phyloP scores from a whole-genome alignment of 2,888 invertebrate genomes.

The Taphrorychus bicolor region DNA sequence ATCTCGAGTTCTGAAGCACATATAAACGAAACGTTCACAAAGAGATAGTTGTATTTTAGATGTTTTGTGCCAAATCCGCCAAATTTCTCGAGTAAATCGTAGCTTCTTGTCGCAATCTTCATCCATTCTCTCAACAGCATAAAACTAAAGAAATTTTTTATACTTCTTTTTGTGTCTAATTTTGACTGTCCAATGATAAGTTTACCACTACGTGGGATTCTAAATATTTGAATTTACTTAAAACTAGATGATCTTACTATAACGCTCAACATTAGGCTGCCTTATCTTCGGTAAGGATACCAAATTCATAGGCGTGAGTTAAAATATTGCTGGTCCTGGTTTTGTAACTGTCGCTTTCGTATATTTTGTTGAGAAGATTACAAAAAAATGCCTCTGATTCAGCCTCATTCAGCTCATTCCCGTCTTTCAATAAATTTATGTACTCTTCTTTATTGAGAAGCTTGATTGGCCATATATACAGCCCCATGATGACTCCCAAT shows the following conservation, averaged over 20 bases:
- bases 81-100: no score
- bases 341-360: neutral
- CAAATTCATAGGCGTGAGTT: slow-evolving; percentile 23
- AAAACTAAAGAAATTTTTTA: no score
- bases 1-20: no score
- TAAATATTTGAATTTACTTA: no score
- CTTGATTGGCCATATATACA: slow-evolving; percentile 24
- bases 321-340: slow-evolving; percentile 18
- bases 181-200: no score
- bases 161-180: no score
- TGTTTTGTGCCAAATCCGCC: no score
- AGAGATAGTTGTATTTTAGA: no score
- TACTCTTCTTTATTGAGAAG: slow-evolving; percentile 19
- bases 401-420: neutral
- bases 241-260: neutral
- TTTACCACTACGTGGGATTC: no score
- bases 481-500: slow-evolving; percentile 16
- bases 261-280: neutral
- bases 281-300: slow-evolving; percentile 16
- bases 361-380: neutral
- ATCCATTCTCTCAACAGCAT: no score
- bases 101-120: no score
- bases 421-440: neutral
- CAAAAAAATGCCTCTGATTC: neutral
- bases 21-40: no score